phyloP scores from a whole-genome alignment of 1,140 invertebrate genomes.

The Drosophila elegans region DNA sequence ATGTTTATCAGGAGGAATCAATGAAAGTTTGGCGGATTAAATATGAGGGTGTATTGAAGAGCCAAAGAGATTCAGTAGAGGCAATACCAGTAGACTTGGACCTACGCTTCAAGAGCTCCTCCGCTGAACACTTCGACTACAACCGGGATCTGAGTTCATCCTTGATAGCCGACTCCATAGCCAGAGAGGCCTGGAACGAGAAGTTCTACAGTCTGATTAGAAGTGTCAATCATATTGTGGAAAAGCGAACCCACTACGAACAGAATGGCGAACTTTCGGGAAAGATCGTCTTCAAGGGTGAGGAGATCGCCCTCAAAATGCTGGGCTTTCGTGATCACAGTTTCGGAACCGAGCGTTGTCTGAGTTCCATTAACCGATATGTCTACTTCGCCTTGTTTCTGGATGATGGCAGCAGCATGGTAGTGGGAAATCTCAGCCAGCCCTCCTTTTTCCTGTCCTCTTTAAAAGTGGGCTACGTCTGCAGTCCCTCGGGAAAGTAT shows the following conservation, averaged over 20 bases:
- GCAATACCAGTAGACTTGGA: slow-evolving; percentile 54
- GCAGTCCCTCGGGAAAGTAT: slow-evolving; percentile 53
- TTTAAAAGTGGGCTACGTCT: slow-evolving; percentile 76
- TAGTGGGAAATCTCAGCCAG: slow-evolving; percentile 78
- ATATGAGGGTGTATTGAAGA: slow-evolving; percentile 54
- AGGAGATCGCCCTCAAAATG: slow-evolving; percentile 8
- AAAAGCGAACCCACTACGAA: slow-evolving; percentile 74
- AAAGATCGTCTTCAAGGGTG: slow-evolving; percentile 22
- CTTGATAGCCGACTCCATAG: slow-evolving; percentile 77
- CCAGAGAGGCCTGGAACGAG: slow-evolving; percentile 78
- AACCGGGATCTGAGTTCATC: slow-evolving; percentile 74
- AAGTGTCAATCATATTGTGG: slow-evolving; percentile 63
- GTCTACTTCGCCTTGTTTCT: slow-evolving; percentile 78
- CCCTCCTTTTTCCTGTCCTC: slow-evolving; percentile 79
- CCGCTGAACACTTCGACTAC: slow-evolving; percentile 65
- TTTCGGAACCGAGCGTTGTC: slow-evolving; percentile 79
- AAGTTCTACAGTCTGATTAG: slow-evolving; percentile 66
- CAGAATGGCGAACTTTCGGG: slow-evolving; percentile 61
- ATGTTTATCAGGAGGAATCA: slow-evolving; percentile 66
- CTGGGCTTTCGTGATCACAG: slow-evolving; percentile 72
- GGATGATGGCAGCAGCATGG: slow-evolving; percentile 77
- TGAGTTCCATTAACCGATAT: slow-evolving; percentile 79
- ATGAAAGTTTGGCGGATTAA: slow-evolving; percentile 71
- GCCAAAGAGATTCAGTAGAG: background rate
- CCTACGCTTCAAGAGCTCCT: slow-evolving; percentile 55